Percentiles rank a stretch among this genome's conserved stretches.
Conservation (phyloP, 2,113 vertebrate species). For the Eurystomus gularis region DNA sequence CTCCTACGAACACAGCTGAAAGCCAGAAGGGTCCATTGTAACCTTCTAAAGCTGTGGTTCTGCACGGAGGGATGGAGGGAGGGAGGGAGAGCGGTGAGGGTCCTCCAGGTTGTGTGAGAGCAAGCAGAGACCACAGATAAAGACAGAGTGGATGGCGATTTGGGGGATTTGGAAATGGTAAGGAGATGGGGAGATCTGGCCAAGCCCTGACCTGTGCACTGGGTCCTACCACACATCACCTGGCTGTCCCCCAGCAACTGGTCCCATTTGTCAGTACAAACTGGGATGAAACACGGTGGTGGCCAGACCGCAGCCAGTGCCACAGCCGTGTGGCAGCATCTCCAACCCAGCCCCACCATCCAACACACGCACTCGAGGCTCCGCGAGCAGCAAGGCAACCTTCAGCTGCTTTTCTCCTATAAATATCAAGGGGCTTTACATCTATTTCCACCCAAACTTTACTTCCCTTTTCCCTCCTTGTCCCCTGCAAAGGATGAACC, state of each 20-base stretch:
- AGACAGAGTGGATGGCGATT: rapidly evolving
- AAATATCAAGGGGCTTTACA: background rate
- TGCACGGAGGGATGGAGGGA: background rate
- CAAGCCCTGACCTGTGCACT: rapidly evolving
- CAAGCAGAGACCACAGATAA: background rate
- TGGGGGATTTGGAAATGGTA: background rate
- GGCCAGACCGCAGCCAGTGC: rapidly evolving
- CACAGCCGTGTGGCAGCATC: rapidly evolving
- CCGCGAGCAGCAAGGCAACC: background rate
- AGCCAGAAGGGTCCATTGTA: background rate
- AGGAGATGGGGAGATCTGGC: background rate
- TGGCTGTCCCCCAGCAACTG: rapidly evolving
- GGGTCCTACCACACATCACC: background rate
- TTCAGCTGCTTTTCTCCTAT: background rate
- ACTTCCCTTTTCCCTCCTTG: background rate
- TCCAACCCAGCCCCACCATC: background rate
- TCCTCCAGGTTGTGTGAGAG: background rate
- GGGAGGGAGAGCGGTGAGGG: too few relatives aligned
- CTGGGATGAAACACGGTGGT: background rate
- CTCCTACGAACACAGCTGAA: background rate
- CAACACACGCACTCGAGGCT: too few relatives aligned
- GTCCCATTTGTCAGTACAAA: background rate
- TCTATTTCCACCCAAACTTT: background rate
- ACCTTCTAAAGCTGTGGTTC: background rate
- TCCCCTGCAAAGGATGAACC: background rate